These are phyloP conservation scores for Metaphire vulgaris DNA, from an alignment of 1,140 invertebrate species.

Conservation along the genomic window DNA sequence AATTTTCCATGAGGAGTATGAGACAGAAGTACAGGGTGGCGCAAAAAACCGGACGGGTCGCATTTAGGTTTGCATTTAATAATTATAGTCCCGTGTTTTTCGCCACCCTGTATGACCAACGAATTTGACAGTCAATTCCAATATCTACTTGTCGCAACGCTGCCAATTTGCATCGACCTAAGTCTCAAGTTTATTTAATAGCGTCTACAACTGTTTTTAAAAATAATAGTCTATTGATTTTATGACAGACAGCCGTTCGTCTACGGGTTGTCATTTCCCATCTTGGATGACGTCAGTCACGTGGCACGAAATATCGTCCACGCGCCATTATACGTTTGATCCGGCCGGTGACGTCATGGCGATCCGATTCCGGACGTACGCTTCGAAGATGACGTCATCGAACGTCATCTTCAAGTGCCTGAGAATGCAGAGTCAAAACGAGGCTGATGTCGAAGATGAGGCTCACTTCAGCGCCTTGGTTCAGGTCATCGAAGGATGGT, in stretches of 20 bases:
- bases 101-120: too few relatives aligned
- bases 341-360: neutral
- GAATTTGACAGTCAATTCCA: too few relatives aligned
- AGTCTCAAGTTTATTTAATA: too few relatives aligned
- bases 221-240: too few relatives aligned
- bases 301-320: neutral
- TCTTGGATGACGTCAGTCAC: neutral
- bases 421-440: neutral
- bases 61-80: too few relatives aligned
- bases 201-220: too few relatives aligned
- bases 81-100: too few relatives aligned
- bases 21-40: too few relatives aligned
- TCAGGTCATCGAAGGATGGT: neutral
- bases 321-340: neutral
- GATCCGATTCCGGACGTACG: neutral
- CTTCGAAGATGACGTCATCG: neutral
- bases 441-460: neutral
- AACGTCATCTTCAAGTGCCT: neutral
- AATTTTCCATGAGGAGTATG: too few relatives aligned
- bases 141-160: too few relatives aligned
- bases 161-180: too few relatives aligned
- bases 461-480: neutral
- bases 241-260: neutral
- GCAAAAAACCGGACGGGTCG: too few relatives aligned
- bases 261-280: neutral